Base-by-base conservation (phyloP, 2,113 vertebrate species). In the Thryonomys swinderianus region DNA sequence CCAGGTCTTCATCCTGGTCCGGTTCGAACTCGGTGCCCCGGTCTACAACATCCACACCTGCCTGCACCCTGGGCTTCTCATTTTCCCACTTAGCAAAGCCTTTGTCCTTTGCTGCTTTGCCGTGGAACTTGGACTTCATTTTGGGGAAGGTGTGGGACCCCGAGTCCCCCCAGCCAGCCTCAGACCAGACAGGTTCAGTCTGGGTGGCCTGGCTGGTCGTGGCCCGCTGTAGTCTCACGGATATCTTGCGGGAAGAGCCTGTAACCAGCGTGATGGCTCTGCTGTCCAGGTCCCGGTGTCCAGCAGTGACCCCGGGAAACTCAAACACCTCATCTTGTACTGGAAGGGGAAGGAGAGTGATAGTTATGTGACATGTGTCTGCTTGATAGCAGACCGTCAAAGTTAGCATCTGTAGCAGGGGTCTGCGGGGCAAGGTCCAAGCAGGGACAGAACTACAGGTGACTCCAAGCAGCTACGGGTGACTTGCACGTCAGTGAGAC, bases 61-160 rank as follows among this genome's bases (percentile, higher is more conserved):
- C 96, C 73, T 97, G 97, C 1, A 71, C 16, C 11, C 85, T 98
- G 93, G 98, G 97, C 18, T 99, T 98, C 71, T 99, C 99, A 0
- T 99, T 99, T 94, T 99, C 99, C 99, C 99, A 99, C 85, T 98
- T 98, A 67, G 99, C 99, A 89, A 99, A 99, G 45, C 99, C 99
- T 98, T 99, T 99, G 97, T 98, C 99, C 97, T 99, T 99, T 62
- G 98, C 98, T 34, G 98, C 81, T 98, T 99, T 99, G 73, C 99
- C 98, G 0, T 99, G 98, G 96, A 99, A 98, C 85, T 99, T 99
- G 96, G 98, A 99, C 96, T 99, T 99, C 99, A 99, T 99, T 98
- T 99, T 99, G 78, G 99, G 99, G 95, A 99, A 99, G 34, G 99
- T 99, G 95, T 99, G 99, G 21, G 99, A 99, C 51, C 99, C 99